Evolutionary conservation across 30 jellyfish, hydroid and myxozoan species (phyloP).

Genomic region (Cassiopea xamachana): DNA sequence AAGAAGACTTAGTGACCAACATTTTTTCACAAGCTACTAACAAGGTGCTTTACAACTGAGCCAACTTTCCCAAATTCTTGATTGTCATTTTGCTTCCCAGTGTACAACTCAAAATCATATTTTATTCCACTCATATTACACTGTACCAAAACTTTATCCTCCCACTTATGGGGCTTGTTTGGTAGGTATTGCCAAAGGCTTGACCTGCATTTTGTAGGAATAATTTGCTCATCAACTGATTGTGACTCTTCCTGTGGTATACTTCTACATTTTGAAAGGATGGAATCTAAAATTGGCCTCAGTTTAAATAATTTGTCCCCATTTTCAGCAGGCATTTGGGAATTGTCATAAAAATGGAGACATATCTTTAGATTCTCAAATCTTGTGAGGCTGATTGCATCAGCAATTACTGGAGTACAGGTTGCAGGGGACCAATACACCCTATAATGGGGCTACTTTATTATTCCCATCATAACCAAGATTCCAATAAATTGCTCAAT

Average conservation of each 20-base stretch:
- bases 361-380: not conserved
- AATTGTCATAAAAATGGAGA: not conserved
- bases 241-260: not conserved
- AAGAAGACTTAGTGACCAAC: conserved; percentile 44
- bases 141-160: conserved; percentile 59
- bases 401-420: not conserved
- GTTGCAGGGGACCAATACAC: not conserved
- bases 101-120: conserved; percentile 44
- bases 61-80: conserved; percentile 47
- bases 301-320: not conserved
- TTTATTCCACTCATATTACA: conserved; percentile 20
- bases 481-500: not conserved
- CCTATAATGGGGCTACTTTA: not conserved
- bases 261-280: not conserved
- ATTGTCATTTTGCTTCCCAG: conserved; percentile 2
- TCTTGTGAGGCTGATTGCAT: not conserved
- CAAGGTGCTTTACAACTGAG: conserved; percentile 17
- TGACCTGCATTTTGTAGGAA: too few relatives aligned
- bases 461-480: not conserved
- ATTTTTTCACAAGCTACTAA: conserved; percentile 1
- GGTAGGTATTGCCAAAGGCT: too few relatives aligned
- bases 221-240: not conserved
- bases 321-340: not conserved
- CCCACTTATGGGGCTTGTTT: conserved; percentile 30
- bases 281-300: not conserved